Base-by-base conservation (phyloP, 2,797 vertebrate genomes). In the Dallia pectoralis region DNA sequence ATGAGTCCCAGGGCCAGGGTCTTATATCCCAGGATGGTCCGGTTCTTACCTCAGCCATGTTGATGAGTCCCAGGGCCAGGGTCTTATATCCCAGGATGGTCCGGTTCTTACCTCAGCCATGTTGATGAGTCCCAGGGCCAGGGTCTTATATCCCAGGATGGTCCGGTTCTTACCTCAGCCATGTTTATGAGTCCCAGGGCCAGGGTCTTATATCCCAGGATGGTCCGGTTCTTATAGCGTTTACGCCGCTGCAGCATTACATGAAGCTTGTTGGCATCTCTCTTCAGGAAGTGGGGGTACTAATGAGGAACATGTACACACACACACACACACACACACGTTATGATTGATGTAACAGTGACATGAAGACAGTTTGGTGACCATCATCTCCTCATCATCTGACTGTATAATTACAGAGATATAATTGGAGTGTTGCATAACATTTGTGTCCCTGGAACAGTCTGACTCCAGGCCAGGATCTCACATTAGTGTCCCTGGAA, bases 201-300 rank as follows among this genome's bases (percentile, higher is more conserved):
- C 74, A 97, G 85, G 0, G 96, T 97, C 88, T 97, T 97, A 83
- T 97, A 97, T 71, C 96, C 95, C 80, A 97, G 86, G 86, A 97
- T 95, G 77, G 95, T 95, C 7, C 96, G 91, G 86, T 96, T 96
- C 87, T 96, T 96, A 87, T 96, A 97, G 0, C 95, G 89, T 79
- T 96, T 96, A 61, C 95, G 90, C 15, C 95, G 89, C 82, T 97
- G 95, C 76, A 97, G 82, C 95, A 96, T 96, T 81, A 96, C 95
- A 92, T 96, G 96, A n/a, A 97, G 93, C 76, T 95, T 96, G 85
- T 96, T 97, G 86, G 95, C 94, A 49, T 96, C 95, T 59, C 96
- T 91, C 86, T 97, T 97, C 69, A 97, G 85, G 86, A 96, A 97
- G 65, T 96, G 96, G 1, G 96, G 95, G 75, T 96, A 96, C 96